Evolutionary conservation across 1,140 invertebrate species (phyloP), one percentile per base, ranked within the genome.

Genomic region (Ectropis grisescens): DNA sequence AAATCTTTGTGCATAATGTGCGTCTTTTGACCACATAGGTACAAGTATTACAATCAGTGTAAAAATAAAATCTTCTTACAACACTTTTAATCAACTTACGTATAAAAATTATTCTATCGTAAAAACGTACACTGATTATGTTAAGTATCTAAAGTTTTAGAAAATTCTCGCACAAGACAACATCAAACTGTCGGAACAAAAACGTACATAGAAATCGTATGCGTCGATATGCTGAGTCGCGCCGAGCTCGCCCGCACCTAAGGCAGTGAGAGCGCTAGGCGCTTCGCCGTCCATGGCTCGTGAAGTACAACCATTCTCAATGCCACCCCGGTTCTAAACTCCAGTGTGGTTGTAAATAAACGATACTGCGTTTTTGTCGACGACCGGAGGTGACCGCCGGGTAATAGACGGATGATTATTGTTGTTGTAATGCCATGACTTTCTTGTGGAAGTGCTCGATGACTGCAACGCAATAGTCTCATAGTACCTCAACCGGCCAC

Each of bases 381-480:
- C 83, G 30, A 88, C 83, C 2, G 88, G 83, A 37, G 87, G 84
- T 9, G 87, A 85, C 11, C 87, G 75, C 24, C 87, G 83, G 38
- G 85, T 87, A 43, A 87, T 86, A 13, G 86, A 87, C 11, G 85
- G 82, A 47, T 88, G 88, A 32, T 88, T 86, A 44, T 87, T 86
- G 43, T 88, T 88, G 41, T 89, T 89, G 70, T 93, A 93, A 47
- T 92, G 91, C 19, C 91, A 93, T n/a, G 90, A 92, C 54, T 92
- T 91, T 37, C 91, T 84, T 60, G 91, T 91, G 43, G 89, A 92
- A 0, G 91, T 91, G 13, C 91, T 92, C 1, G 91, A 93, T 1
- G 91, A 93, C 81, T 91, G 91, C 58, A 93, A 85, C 4, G 91
- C 90, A 1, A 93, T 91, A 1, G 92, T 92, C 64, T 93, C 91